Percentiles rank a stretch among this genome's conserved stretches.
phyloP scores from a whole-genome alignment of 2,888 invertebrate species.

The Unio delphinus region DNA sequence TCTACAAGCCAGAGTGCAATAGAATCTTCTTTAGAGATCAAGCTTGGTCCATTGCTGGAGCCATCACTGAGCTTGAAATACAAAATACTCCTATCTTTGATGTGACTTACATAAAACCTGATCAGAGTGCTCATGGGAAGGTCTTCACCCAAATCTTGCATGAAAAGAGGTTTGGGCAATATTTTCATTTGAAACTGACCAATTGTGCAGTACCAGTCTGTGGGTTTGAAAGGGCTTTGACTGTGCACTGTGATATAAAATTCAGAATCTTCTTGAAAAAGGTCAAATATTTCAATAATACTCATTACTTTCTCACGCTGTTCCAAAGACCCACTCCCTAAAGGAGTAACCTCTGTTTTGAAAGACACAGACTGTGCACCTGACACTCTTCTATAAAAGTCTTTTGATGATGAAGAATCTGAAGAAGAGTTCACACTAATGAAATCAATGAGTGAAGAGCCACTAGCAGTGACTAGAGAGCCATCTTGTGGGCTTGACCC shows the following conservation, averaged over 20 bases:
- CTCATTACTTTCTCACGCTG: too few relatives aligned
- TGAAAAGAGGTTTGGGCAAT: not conserved
- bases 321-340: too few relatives aligned
- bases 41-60: not conserved
- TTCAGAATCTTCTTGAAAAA: conserved; percentile 42
- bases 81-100: conserved; percentile 1
- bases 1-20: conserved; percentile 49
- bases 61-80: not conserved
- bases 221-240: conserved; percentile 15
- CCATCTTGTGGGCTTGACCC: too few relatives aligned
- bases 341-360: too few relatives aligned
- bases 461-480: too few relatives aligned
- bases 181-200: conserved; percentile 26
- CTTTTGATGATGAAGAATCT: too few relatives aligned
- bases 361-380: too few relatives aligned
- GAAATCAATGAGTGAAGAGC: too few relatives aligned
- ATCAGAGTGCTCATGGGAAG: not conserved
- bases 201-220: conserved; percentile 39
- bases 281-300: conserved; percentile 29
- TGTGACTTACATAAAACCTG: not conserved
- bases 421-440: too few relatives aligned
- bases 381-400: too few relatives aligned
- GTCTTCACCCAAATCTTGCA: conserved; percentile 18
- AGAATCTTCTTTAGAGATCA: conserved; percentile 8
- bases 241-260: conserved; percentile 36